A percentile compares a stretch with the other conserved stretches of the same genome.
phyloP scores from a whole-genome alignment of 2,888 invertebrate genomes.

The Lycia hirtaria region DNA sequence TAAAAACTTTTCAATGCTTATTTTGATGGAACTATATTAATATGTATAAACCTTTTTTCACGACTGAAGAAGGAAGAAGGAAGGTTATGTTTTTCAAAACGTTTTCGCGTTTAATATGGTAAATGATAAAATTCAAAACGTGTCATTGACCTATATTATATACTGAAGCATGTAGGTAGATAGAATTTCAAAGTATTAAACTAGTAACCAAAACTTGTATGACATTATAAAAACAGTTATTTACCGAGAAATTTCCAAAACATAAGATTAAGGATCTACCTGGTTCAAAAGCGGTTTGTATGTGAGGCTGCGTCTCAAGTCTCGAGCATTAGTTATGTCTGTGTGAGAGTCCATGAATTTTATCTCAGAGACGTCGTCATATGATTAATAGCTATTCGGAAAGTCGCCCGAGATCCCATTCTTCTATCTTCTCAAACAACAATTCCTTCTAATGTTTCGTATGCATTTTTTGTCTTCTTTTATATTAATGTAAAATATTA shows the following conservation, averaged over 20 bases:
- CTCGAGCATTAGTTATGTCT: slow-evolving; percentile 39
- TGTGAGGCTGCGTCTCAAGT: slow-evolving; percentile 44
- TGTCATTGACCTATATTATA: too few relatives aligned
- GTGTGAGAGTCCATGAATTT: slow-evolving; percentile 60
- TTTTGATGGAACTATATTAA: too few relatives aligned
- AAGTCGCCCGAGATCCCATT: slow-evolving; percentile 69
- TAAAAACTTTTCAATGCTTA: too few relatives aligned
- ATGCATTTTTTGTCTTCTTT: slow-evolving; percentile 65
- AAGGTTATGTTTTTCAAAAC: too few relatives aligned
- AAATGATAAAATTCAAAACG: too few relatives aligned
- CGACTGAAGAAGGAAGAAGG: too few relatives aligned
- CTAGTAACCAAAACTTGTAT: slow-evolving; percentile 15
- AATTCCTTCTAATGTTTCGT: slow-evolving; percentile 61
- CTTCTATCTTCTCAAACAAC: slow-evolving; percentile 67
- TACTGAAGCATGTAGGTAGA: background rate
- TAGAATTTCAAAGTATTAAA: background rate
- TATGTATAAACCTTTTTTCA: too few relatives aligned
- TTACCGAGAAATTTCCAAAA: slow-evolving; percentile 52
- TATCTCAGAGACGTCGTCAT: slow-evolving; percentile 68
- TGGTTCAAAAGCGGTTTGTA: slow-evolving; percentile 51
- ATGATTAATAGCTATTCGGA: slow-evolving; percentile 78
- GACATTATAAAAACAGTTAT: slow-evolving; percentile 48
- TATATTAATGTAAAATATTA: slow-evolving; percentile 20
- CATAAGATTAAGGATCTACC: slow-evolving; percentile 47
- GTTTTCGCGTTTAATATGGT: too few relatives aligned